These are phyloP conservation scores for Heliocidaris tuberculata DNA, from an alignment of 35 echinoderm and acorn worm species.

Conservation along the genomic window DNA sequence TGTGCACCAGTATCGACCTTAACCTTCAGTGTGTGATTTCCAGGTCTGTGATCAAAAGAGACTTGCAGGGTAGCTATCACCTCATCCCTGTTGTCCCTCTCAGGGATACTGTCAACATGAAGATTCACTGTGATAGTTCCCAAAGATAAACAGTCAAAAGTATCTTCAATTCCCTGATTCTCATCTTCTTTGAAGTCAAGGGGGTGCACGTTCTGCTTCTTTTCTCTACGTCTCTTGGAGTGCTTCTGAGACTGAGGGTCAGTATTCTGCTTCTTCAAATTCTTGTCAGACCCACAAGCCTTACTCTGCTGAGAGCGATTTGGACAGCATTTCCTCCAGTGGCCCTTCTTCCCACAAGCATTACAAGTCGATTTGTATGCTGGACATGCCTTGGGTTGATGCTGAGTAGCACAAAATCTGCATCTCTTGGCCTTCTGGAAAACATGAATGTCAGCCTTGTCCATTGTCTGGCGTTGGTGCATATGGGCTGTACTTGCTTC, in stretches of 20 bases:
- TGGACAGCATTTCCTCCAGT: not conserved
- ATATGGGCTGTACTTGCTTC: constrained; percentile 29
- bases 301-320: not conserved
- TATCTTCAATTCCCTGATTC: not conserved
- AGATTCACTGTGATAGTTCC: not conserved
- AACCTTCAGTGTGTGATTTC: not conserved
- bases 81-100: not conserved
- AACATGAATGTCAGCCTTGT: not conserved
- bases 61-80: not conserved
- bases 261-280: not conserved
- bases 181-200: not conserved
- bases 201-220: not conserved
- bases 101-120: not conserved
- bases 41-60: not conserved
- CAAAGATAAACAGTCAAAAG: not conserved
- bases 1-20: constrained; percentile 52
- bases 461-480: not conserved
- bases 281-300: not conserved
- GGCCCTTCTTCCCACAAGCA: constrained; percentile 32
- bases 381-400: constrained; percentile 5
- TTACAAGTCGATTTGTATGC: constrained; percentile 4
- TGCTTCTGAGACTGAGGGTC: not conserved
- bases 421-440: not conserved
- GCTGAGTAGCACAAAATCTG: not conserved
- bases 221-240: not conserved